Conservation (phyloP, 2,888 invertebrate species). For the Synergus laeviventris region DNA sequence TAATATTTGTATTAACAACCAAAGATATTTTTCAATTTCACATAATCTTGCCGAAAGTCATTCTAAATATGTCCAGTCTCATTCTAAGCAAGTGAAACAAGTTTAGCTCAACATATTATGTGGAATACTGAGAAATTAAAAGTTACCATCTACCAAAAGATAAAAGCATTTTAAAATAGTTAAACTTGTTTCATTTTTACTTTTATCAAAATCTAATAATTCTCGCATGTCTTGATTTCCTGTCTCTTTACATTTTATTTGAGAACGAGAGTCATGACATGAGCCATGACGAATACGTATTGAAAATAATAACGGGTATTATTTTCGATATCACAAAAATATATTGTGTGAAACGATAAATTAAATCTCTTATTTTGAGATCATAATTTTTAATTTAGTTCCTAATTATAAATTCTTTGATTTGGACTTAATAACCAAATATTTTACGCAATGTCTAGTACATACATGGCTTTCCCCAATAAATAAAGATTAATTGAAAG, state of each 20-base stretch:
- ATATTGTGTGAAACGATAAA: background rate
- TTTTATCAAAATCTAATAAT: background rate
- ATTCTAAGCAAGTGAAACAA: background rate
- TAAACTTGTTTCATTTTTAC: background rate
- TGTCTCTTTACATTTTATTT: background rate
- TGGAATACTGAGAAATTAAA: background rate
- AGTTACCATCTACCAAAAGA: background rate
- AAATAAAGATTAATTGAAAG: conserved; percentile 8
- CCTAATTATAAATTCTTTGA: background rate
- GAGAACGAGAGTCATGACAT: background rate
- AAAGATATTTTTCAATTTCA: conserved; percentile 14
- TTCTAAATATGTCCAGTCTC: background rate
- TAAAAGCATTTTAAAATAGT: background rate
- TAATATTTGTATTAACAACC: background rate
- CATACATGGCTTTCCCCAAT: background rate
- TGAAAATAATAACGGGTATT: background rate
- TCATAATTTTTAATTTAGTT: background rate
- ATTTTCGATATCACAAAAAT: conserved; percentile 11
- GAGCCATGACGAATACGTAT: background rate
- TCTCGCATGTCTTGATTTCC: background rate
- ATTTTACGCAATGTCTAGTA: background rate
- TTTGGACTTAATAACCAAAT: background rate
- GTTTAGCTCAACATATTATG: background rate
- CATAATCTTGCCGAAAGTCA: conserved; percentile 10
- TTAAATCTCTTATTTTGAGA: background rate